Conservation (phyloP, 2,797 vertebrate species). For the Protosalanx chinensis region DNA sequence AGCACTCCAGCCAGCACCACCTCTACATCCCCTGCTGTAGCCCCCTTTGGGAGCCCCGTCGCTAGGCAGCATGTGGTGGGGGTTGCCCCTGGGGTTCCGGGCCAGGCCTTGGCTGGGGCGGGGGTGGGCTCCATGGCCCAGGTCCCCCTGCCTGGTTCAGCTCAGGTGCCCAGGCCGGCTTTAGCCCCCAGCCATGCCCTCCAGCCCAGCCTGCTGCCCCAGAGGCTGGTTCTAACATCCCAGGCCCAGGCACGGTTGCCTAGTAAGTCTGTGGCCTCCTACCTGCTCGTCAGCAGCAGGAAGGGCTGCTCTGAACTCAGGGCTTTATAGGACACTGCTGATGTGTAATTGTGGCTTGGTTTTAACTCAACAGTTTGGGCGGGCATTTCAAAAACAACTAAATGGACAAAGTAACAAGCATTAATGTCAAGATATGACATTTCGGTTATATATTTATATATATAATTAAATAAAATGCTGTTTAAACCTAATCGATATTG, state of each 20-base stretch:
- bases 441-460: neutral
- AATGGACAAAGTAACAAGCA: neutral
- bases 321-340: constrained; percentile 67
- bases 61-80: constrained; percentile 78
- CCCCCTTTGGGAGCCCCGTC: constrained; percentile 68
- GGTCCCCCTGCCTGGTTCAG: constrained; percentile 72
- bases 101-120: constrained; percentile 76
- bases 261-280: constrained; percentile 98
- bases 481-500: neutral
- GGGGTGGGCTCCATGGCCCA: constrained; percentile 67
- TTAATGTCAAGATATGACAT: neutral
- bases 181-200: constrained; percentile 83
- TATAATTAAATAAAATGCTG: neutral
- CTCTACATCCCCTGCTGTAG: constrained; percentile 62
- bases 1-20: constrained; percentile 68
- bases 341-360: constrained; percentile 55
- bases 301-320: constrained; percentile 58
- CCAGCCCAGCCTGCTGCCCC: constrained; percentile 88
- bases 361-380: neutral
- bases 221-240: constrained; percentile 96
- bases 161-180: constrained; percentile 64
- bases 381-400: no score
- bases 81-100: constrained; percentile 75
- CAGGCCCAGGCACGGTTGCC: constrained; percentile 99
- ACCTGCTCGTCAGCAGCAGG: constrained; percentile 68